Percentiles rank a stretch among this genome's conserved stretches.
phyloP scores from a whole-genome alignment of 2,888 invertebrate genomes.

The Andrena hattorfiana region DNA sequence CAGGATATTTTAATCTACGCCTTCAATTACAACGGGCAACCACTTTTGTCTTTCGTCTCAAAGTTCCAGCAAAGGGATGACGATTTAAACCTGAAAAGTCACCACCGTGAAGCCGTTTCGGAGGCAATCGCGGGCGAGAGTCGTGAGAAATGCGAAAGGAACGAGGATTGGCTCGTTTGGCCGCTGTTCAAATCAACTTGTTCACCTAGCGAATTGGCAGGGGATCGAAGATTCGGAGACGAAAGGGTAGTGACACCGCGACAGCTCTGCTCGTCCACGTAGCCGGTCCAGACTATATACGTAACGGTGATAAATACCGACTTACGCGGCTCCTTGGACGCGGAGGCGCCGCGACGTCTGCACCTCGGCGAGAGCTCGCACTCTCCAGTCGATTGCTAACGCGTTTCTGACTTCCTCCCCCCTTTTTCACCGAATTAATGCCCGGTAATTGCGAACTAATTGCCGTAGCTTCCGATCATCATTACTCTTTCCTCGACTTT shows the following conservation, averaged over 20 bases:
- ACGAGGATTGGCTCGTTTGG: not conserved
- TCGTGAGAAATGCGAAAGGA: not conserved
- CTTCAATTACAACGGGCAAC: too few species aligned
- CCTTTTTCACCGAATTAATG: not conserved
- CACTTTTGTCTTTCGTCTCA: too few species aligned
- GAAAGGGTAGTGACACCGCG: slow-evolving; percentile 14
- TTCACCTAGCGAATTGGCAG: not conserved
- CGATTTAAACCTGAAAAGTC: not conserved
- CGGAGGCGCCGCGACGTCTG: slow-evolving; percentile 58
- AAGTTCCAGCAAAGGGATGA: not conserved
- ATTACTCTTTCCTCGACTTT: not conserved
- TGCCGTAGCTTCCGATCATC: not conserved
- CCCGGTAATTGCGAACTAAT: slow-evolving; percentile 38
- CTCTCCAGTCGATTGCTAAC: not conserved
- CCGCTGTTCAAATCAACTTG: not conserved
- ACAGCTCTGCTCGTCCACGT: not conserved
- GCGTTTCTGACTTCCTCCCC: not conserved
- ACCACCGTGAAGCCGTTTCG: not conserved
- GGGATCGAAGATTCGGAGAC: not conserved
- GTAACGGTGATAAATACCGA: slow-evolving; percentile 60
- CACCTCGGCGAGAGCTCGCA: not conserved
- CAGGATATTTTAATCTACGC: too few species aligned
- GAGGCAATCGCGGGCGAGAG: not conserved
- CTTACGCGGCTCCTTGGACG: slow-evolving; percentile 53
- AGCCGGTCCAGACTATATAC: not conserved